Conservation (phyloP, 2,888 invertebrate species). For the Cheiracanthium punctorium region DNA sequence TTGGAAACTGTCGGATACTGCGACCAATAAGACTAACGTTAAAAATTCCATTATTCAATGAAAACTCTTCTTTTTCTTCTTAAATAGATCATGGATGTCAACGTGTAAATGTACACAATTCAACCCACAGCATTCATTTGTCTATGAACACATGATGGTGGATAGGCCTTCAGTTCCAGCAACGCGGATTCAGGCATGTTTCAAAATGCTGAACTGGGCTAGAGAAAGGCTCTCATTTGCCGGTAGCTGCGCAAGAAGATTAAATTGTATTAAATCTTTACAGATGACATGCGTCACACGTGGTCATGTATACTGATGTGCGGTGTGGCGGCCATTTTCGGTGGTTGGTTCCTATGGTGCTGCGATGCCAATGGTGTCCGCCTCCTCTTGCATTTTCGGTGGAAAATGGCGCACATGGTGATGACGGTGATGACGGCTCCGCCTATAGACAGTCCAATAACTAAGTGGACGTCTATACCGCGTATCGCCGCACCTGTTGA, state of each 20-base stretch:
- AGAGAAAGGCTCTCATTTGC: conserved; percentile 15
- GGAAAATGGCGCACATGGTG: conserved; percentile 79
- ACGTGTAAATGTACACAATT: no score
- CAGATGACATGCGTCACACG: conserved; percentile 31
- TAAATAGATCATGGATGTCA: no score
- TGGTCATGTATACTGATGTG: conserved; percentile 64
- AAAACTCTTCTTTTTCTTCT: no score
- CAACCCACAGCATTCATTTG: neutral
- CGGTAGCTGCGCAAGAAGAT: conserved; percentile 54
- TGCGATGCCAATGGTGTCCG: conserved; percentile 56
- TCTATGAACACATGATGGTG: neutral
- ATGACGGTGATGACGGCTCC: conserved; percentile 78
- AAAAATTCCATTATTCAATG: no score
- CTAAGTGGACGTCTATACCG: conserved; percentile 80
- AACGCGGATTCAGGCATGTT: neutral
- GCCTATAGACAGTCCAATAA: conserved; percentile 78
- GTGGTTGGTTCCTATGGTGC: conserved; percentile 41
- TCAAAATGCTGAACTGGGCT: neutral
- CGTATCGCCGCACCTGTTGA: conserved; percentile 46
- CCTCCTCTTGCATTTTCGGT: conserved; percentile 75
- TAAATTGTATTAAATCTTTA: neutral
- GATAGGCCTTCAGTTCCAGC: neutral
- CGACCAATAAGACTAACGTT: no score
- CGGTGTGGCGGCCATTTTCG: conserved; percentile 55
- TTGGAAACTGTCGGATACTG: no score